Percentiles rank a stretch among this genome's conserved stretches.
phyloP scores from a whole-genome alignment of 2,888 invertebrate genomes.

The Eumerus sabulonum region DNA sequence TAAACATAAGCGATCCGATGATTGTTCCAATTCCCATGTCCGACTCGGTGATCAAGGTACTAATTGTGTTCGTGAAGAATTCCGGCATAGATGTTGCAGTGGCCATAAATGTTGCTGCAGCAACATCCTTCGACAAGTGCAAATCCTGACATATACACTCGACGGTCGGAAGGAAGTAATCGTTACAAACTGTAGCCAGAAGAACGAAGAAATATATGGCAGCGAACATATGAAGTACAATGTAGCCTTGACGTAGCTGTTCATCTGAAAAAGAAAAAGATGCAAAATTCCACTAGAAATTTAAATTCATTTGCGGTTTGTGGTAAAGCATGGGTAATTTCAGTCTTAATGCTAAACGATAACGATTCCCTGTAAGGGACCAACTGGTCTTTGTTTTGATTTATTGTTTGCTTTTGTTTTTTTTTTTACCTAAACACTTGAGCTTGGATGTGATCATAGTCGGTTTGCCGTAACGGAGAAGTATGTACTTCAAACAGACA shows the following conservation, averaged over 20 bases:
- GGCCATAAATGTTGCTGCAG: slow-evolving; percentile 98
- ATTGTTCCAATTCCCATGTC: slow-evolving; percentile 94
- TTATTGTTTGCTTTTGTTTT: not conserved
- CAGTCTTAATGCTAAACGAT: no score
- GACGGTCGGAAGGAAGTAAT: slow-evolving; percentile 93
- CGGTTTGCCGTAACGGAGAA: no score
- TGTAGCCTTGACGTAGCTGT: slow-evolving; percentile 86
- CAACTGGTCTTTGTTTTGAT: no score
- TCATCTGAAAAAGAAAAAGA: slow-evolving; percentile 81
- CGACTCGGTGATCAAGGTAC: slow-evolving; percentile 89
- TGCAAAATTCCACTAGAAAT: no score
- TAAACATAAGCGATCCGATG: slow-evolving; percentile 92
- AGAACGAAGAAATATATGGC: slow-evolving; percentile 92
- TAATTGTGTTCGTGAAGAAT: slow-evolving; percentile 94
- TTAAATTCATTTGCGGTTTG: no score
- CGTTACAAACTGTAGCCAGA: slow-evolving; percentile 93
- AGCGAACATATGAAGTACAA: slow-evolving; percentile 87
- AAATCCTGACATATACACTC: slow-evolving; percentile 91
- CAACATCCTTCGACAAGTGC: slow-evolving; percentile 91
- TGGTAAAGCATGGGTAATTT: no score
- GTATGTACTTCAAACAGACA: no score
- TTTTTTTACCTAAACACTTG: not conserved
- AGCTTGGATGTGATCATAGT: no score
- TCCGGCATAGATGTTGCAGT: slow-evolving; percentile 97
- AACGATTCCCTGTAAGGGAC: no score